Base-by-base conservation (phyloP, 2,888 invertebrate species). In the Unio pictorum region DNA sequence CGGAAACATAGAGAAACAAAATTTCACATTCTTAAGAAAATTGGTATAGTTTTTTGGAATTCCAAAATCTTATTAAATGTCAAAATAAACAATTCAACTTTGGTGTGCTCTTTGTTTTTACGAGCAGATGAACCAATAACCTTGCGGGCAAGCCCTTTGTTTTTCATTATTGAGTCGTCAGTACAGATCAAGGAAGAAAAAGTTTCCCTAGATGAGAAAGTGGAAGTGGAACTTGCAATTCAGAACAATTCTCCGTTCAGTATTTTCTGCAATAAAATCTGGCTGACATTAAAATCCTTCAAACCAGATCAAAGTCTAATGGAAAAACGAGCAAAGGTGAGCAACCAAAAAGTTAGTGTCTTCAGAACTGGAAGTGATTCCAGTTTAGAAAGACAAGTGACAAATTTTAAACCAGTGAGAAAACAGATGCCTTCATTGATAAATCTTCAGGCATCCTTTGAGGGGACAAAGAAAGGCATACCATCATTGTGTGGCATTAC, bases 401-500 rank as follows among this genome's bases (percentile, higher is more conserved):
- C 82, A 67, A 86, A 82, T 67, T 79, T 80, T 59, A 75, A 80
- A 61, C 75, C 75, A 34, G 66, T 81, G 34, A 80, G 71, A 62
- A 76, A 78, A 34, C 73, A 77, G 61, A 78, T 78, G 45, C 81
- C 83, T 23, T 71, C 75, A 30, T 63, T 72, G 28, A 80, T 87
- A 7, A 74, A 78, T 34, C 73, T 84, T 20, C 75, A 78, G n/a
- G 71, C 78, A 4, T 79, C 80, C 34, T 71, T 67, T 55, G 86
- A 86, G 55, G 80, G 79, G 1, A 73, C 73, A 17, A 75, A 76
- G 17, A 79, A 75, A 17, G 72, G 76, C 18, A 72, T 82, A 7
- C 72, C 77, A 7, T 71, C 82, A 0, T 68, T 83, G 0, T 76
- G 80, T 65, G 81, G 84, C 8, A 79, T 87, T 18, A 79, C 80